Conservation (phyloP, 2,797 vertebrate genomes). For the Chiloscyllium punctatum region DNA sequence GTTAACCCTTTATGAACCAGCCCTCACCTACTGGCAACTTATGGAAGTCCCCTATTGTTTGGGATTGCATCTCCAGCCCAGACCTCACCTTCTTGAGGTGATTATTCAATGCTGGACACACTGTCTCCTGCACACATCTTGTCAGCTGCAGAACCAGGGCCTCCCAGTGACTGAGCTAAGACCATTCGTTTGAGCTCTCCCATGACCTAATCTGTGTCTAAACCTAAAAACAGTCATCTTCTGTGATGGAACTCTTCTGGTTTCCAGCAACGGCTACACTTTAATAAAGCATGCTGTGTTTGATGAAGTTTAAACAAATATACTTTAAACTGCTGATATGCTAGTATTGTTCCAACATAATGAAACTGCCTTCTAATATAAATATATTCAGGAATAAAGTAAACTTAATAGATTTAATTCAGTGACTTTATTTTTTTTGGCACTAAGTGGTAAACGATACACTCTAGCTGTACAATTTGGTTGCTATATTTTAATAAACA, state of each 20-base stretch:
- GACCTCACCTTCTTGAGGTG: not conserved
- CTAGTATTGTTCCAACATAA: not conserved
- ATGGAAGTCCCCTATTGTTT: not conserved
- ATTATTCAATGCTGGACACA: not conserved
- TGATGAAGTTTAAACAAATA: not conserved
- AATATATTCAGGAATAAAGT: slow-evolving; percentile 15
- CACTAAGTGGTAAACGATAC: not conserved
- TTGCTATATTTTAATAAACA: not conserved
- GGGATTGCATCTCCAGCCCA: not conserved
- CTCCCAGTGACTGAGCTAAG: not conserved
- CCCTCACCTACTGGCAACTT: no score
- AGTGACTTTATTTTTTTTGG: not conserved
- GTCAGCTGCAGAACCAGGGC: not conserved
- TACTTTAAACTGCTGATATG: not conserved
- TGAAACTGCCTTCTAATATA: not conserved
- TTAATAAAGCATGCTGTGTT: not conserved
- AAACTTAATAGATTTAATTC: not conserved
- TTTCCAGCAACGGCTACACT: not conserved
- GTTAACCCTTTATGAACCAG: not conserved
- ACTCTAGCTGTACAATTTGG: not conserved
- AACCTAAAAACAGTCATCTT: not conserved
- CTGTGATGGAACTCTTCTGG: not conserved
- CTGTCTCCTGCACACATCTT: not conserved
- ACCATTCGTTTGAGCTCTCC: not conserved
- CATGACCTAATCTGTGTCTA: not conserved